Conservation (phyloP, 2,797 vertebrate genomes). For the Oreortyx pictus region DNA sequence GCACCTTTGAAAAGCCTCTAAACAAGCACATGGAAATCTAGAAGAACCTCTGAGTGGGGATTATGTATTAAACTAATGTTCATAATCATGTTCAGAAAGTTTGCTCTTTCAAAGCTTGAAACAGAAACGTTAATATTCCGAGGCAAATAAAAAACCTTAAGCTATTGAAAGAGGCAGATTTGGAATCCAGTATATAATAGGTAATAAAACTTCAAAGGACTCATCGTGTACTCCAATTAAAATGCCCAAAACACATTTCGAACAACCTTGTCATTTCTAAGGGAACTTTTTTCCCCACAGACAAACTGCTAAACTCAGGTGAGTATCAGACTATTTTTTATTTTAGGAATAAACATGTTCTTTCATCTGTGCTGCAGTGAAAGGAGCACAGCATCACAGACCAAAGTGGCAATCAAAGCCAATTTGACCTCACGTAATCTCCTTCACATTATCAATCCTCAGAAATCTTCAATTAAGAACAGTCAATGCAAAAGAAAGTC, state of each 20-base stretch:
- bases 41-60: constrained; percentile 57
- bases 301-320: constrained; percentile 25
- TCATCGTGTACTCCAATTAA: constrained; percentile 28
- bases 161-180: constrained; percentile 46
- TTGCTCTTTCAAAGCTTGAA: constrained; percentile 59
- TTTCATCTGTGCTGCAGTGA: neutral
- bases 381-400: neutral
- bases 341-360: neutral
- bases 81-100: constrained; percentile 56
- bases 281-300: neutral
- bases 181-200: constrained; percentile 52
- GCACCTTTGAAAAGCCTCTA: constrained; percentile 66
- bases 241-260: constrained; percentile 48
- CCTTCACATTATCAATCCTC: neutral
- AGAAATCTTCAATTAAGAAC: constrained; percentile 23
- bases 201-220: constrained; percentile 73
- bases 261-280: constrained; percentile 41
- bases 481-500: neutral
- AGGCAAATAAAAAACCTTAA: constrained; percentile 61
- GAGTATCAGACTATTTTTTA: neutral
- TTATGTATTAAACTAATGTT: constrained; percentile 64
- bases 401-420: constrained; percentile 2
- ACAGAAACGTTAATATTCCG: constrained; percentile 60
- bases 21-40: constrained; percentile 59
- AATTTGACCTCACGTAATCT: neutral